Evolutionary conservation across 2,888 invertebrate species (phyloP).

Genomic region (Leistus spinibarbis): DNA sequence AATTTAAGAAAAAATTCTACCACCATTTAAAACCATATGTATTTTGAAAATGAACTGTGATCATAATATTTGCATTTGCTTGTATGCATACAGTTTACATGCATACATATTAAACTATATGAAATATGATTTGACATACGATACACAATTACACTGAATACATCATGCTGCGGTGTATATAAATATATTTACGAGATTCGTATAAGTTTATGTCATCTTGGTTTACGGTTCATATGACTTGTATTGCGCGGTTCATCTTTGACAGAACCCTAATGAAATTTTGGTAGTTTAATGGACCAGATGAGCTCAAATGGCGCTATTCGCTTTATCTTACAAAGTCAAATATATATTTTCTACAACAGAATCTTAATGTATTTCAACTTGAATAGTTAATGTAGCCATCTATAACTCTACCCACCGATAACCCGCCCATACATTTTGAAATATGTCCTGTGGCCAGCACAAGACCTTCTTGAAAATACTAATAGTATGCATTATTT

Average conservation of each 20-base stretch:
- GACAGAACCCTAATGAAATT: not conserved
- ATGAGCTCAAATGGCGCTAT: not conserved
- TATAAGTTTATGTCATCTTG: not conserved
- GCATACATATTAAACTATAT: constrained; percentile 9
- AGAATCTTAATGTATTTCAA: too few relatives aligned
- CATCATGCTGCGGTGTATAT: constrained; percentile 6
- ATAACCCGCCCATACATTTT: too few relatives aligned
- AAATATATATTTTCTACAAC: too few relatives aligned
- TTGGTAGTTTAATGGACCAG: not conserved
- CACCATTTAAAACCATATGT: not conserved
- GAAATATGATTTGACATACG: constrained; percentile 25
- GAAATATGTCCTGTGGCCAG: too few relatives aligned
- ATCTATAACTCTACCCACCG: too few relatives aligned
- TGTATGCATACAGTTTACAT: not conserved
- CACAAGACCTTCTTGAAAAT: too few relatives aligned
- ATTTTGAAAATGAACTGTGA: too few relatives aligned
- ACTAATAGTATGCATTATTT: too few relatives aligned
- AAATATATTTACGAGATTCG: not conserved
- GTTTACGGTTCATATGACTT: not conserved
- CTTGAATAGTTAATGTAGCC: too few relatives aligned
- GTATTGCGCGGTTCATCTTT: not conserved
- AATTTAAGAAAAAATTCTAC: not conserved
- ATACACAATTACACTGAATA: constrained; percentile 21
- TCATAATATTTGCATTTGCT: not conserved
- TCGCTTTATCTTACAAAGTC: not conserved